A percentile compares a stretch with the other conserved stretches of the same genome.
phyloP scores from a whole-genome alignment of 2,113 vertebrate species.

The Antechinus stuartii region DNA sequence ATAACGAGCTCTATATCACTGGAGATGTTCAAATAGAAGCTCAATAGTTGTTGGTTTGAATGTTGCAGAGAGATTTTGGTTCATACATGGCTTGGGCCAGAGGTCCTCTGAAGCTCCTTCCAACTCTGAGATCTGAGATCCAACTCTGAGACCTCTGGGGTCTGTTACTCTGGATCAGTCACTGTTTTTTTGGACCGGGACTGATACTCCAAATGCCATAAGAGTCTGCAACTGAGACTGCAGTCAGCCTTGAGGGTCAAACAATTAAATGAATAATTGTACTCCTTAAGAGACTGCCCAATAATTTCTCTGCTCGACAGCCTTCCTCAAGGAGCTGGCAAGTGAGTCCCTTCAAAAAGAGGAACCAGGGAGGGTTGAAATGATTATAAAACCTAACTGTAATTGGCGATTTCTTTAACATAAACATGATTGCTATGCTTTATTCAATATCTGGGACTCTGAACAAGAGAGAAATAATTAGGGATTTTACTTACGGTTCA shows the following conservation, averaged over 20 bases:
- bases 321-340: not conserved
- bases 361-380: slow-evolving; percentile 66
- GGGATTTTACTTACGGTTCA: slow-evolving; percentile 67
- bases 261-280: not conserved
- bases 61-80: not conserved
- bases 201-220: not conserved
- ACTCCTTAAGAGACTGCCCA: not conserved
- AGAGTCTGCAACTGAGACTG: not conserved
- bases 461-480: slow-evolving; percentile 71
- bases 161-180: not conserved
- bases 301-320: not conserved
- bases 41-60: not conserved
- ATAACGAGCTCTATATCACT: not conserved
- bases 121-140: not conserved
- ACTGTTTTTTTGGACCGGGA: not conserved
- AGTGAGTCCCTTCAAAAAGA: not conserved
- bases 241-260: not conserved
- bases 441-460: slow-evolving; percentile 73
- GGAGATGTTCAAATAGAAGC: not conserved
- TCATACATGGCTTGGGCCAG: not conserved
- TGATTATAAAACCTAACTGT: slow-evolving; percentile 72
- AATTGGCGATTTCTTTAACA: slow-evolving; percentile 70
- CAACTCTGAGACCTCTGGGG: not conserved
- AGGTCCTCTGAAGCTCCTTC: not conserved
- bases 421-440: slow-evolving; percentile 67